Percentiles rank a stretch among this genome's conserved stretches.
These are phyloP conservation scores for Drosophila sproati DNA, from an alignment of 1,140 invertebrate genomes.

Conservation along the genomic window DNA sequence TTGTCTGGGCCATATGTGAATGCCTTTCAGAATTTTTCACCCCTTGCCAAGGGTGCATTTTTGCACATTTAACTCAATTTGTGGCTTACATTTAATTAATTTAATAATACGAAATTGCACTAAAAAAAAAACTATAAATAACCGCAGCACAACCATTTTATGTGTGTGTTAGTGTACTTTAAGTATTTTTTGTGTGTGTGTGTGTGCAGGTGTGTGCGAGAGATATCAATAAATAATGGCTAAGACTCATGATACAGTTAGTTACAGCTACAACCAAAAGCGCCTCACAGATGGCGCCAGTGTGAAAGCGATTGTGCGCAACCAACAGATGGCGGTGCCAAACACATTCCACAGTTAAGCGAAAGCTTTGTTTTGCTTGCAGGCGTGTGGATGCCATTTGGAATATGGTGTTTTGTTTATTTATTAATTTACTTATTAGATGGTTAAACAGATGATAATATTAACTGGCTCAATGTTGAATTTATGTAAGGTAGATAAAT, in stretches of 20 bases:
- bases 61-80: constrained; percentile 80
- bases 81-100: constrained; percentile 80
- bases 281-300: constrained; percentile 56
- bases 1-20: constrained; percentile 25
- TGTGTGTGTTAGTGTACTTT: background rate
- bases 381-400: constrained; percentile 33
- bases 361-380: constrained; percentile 41
- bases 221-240: constrained; percentile 28
- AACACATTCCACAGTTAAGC: constrained; percentile 57
- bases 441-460: no score
- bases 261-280: constrained; percentile 24
- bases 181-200: background rate
- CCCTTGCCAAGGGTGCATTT: constrained; percentile 63
- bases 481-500: no score
- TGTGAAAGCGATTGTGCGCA: no score
- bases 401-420: background rate
- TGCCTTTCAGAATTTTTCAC: constrained; percentile 32
- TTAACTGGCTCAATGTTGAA: no score
- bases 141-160: constrained; percentile 56
- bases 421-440: background rate
- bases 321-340: constrained; percentile 42
- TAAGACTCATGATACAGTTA: constrained; percentile 1
- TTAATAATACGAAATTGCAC: constrained; percentile 69
- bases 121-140: constrained; percentile 25
- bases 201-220: constrained; percentile 9